Base-by-base conservation (phyloP, 2,113 vertebrate species). In the Rostratula benghalensis region DNA sequence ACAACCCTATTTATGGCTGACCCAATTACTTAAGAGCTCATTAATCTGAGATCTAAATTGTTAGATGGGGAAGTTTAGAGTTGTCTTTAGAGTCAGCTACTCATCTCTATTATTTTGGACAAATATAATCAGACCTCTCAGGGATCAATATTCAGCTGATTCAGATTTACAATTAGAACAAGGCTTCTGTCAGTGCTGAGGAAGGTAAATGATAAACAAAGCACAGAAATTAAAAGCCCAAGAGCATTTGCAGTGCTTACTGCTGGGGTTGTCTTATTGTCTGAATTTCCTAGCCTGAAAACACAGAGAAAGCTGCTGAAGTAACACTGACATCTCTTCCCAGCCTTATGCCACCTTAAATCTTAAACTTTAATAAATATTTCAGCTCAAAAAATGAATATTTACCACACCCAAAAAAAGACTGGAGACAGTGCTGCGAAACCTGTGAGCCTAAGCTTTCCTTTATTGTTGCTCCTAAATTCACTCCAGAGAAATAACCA, bases 1-100 rank as follows among this genome's bases (percentile, higher is more conserved):
- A 91, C 64, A 94, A 51, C 48, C 39, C 77, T 94, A 64, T 94
- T 95, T 94, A 79, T 89, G 76, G 27, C 69, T 94, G 83, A 95
- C 80, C 89, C 73, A 87, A 87, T 94, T 96, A 82, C 69, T 93
- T 91, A 91, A 84, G 64, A 89, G 31, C 83, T 93, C 87, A 71
- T 90, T 96, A 94, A 81, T 86, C 64, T 89, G 69, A 81, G n/a
- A 69, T 78, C 48, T 87, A 75, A 89, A 92, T 84, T 83, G 25
- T 87, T 91, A 78, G 60, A 71, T 81, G 39, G 39, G 43, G 37
- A 91, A 82, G 51, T 68, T 89, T 56, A 48, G 73, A 77, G 16
- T 60, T 92, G 85, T 96, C 80, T 96, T 94, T 78, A 87, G 59
- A 93, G 41, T 87, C 80, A 83, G 87, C 73, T 87, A 30, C 2